Evolutionary conservation across 2,888 invertebrate genomes (phyloP).

Genomic region (Bhutanitis thaidina): DNA sequence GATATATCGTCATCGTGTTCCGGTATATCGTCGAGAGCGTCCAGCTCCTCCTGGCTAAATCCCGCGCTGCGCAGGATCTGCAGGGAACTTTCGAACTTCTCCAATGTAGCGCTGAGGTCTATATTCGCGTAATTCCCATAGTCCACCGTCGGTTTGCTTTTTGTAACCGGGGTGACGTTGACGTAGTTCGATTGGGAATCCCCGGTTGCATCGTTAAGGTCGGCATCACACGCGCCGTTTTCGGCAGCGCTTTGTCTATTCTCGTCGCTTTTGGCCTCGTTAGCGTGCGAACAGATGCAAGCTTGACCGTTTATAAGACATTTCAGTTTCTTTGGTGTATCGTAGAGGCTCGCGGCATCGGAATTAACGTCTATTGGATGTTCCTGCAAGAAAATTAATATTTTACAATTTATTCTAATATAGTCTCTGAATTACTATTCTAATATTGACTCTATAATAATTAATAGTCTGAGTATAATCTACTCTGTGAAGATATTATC

Average conservation of each 20-base stretch:
- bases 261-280: conserved; percentile 77
- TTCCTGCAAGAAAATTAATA: conserved; percentile 46
- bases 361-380: conserved; percentile 54
- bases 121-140: conserved; percentile 85
- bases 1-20: conserved; percentile 70
- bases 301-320: conserved; percentile 81
- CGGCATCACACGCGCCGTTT: conserved; percentile 47
- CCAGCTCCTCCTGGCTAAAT: conserved; percentile 78
- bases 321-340: conserved; percentile 87
- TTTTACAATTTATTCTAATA: too few species aligned
- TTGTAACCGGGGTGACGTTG: conserved; percentile 62
- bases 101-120: conserved; percentile 87
- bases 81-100: conserved; percentile 88
- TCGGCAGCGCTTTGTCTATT: conserved; percentile 35
- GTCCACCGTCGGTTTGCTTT: conserved; percentile 53
- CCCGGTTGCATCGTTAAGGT: conserved; percentile 40
- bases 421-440: too few species aligned
- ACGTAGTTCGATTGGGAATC: conserved; percentile 73
- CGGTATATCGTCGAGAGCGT: conserved; percentile 68
- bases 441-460: too few species aligned
- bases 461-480: too few species aligned
- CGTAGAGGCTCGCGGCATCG: conserved; percentile 81
- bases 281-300: conserved; percentile 78
- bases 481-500: too few species aligned
- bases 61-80: conserved; percentile 82